phyloP scores from a whole-genome alignment of 2,113 vertebrate genomes.

The Ornithorhynchus anatinus region DNA sequence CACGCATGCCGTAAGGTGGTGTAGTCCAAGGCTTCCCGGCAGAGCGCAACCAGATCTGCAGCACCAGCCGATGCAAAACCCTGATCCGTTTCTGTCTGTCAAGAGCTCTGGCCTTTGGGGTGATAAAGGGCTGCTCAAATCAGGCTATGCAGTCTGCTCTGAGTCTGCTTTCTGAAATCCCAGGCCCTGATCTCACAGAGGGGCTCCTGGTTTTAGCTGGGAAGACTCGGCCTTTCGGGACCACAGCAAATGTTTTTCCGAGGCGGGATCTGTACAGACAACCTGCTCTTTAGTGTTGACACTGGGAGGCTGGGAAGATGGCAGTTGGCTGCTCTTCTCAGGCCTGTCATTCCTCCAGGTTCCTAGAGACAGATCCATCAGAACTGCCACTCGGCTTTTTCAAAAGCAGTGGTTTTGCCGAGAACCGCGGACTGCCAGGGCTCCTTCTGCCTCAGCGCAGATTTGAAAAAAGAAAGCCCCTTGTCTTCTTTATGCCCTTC shows the following conservation, averaged over 20 bases:
- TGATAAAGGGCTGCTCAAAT: no score
- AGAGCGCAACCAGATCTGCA: no score
- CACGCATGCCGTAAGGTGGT: conserved; percentile 83
- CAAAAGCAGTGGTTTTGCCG: conserved; percentile 82
- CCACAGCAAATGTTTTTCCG: conserved; percentile 80
- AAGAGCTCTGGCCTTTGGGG: no score
- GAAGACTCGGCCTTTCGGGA: conserved; percentile 89
- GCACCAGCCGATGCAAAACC: no score
- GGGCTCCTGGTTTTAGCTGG: conserved; percentile 72
- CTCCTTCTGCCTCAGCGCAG: conserved; percentile 87
- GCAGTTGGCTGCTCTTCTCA: conserved; percentile 33
- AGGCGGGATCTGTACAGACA: conserved; percentile 70
- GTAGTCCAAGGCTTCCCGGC: conserved; percentile 77
- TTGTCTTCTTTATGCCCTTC: conserved; percentile 87
- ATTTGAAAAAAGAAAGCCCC: conserved; percentile 89
- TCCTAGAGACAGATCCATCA: conserved; percentile 73
- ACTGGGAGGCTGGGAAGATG: conserved; percentile 26
- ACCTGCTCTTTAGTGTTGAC: conserved; percentile 65
- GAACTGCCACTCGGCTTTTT: conserved; percentile 79
- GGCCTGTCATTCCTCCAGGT: conserved; percentile 46
- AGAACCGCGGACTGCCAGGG: conserved; percentile 86
- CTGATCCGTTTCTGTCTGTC: no score
- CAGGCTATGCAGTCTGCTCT: no score
- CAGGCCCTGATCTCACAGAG: no score
- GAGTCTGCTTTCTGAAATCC: no score